Evolutionary conservation across 2,113 vertebrate species (phyloP).

Genomic region (Charina bottae): DNA sequence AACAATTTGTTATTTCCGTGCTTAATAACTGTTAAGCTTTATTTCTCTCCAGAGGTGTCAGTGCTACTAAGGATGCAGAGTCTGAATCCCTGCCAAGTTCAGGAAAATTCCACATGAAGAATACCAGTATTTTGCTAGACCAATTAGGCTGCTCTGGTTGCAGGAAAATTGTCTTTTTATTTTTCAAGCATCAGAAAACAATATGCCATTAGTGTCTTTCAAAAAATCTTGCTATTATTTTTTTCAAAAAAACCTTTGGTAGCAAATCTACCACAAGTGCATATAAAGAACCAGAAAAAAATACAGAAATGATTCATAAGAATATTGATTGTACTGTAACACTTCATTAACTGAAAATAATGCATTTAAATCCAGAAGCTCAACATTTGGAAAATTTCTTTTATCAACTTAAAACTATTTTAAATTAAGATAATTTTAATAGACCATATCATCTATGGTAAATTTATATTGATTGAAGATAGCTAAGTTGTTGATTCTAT

Average conservation of each 20-base stretch:
- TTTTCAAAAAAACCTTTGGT: background rate
- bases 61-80: background rate
- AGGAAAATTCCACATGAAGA: background rate
- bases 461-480: no score
- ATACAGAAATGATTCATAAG: background rate
- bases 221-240: background rate
- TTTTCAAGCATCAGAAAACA: background rate
- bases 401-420: background rate
- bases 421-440: background rate
- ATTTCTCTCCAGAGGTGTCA: background rate
- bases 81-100: background rate
- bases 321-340: background rate
- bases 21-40: background rate
- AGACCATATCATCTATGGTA: background rate
- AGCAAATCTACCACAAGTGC: background rate
- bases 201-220: background rate
- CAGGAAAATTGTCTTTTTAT: background rate
- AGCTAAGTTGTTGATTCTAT: background rate
- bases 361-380: background rate
- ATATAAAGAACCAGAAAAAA: accelerated
- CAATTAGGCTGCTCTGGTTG: background rate
- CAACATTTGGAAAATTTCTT: background rate
- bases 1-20: background rate
- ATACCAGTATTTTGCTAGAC: background rate
- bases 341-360: background rate